Percentiles rank a stretch among this genome's conserved stretches.
phyloP scores from a whole-genome alignment of 2,888 invertebrate species.

The Drosophila demipolita region DNA sequence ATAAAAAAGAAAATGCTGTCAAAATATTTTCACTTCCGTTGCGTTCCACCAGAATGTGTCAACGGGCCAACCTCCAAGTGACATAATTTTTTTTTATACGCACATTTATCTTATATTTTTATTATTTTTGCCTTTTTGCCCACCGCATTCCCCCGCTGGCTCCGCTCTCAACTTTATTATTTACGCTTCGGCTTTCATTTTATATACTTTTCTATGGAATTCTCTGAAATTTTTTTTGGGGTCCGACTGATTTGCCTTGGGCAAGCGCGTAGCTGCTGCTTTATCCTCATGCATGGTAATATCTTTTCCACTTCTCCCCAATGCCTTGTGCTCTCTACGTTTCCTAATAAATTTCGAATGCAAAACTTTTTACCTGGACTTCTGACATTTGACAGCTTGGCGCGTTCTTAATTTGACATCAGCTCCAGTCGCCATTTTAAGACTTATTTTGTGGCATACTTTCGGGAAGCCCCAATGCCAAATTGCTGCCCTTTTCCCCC shows the following conservation, averaged over 20 bases:
- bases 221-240: slow-evolving; percentile 41
- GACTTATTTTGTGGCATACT: slow-evolving; percentile 63
- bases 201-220: slow-evolving; percentile 34
- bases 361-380: slow-evolving; percentile 51
- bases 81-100: slow-evolving; percentile 57
- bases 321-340: slow-evolving; percentile 22
- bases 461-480: slow-evolving; percentile 33
- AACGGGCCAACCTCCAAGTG: slow-evolving; percentile 48
- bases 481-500: slow-evolving; percentile 13
- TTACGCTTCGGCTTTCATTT: slow-evolving; percentile 53
- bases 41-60: slow-evolving; percentile 49
- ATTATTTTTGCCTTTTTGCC: slow-evolving; percentile 32
- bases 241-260: slow-evolving; percentile 40
- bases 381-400: slow-evolving; percentile 73
- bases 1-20: slow-evolving; percentile 50
- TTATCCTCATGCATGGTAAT: slow-evolving; percentile 35
- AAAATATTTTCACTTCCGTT: slow-evolving; percentile 74
- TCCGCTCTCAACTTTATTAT: slow-evolving; percentile 43
- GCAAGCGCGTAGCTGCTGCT: slow-evolving; percentile 41
- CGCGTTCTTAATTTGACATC: slow-evolving; percentile 70
- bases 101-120: slow-evolving; percentile 51
- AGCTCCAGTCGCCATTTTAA: slow-evolving; percentile 52
- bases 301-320: slow-evolving; percentile 47
- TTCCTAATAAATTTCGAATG: slow-evolving; percentile 54
- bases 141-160: slow-evolving; percentile 4